A percentile compares a stretch with the other conserved stretches of the same genome.
Evolutionary conservation across 2,113 vertebrate genomes (phyloP).

Genomic region (Ptilonorhynchus violaceus): DNA sequence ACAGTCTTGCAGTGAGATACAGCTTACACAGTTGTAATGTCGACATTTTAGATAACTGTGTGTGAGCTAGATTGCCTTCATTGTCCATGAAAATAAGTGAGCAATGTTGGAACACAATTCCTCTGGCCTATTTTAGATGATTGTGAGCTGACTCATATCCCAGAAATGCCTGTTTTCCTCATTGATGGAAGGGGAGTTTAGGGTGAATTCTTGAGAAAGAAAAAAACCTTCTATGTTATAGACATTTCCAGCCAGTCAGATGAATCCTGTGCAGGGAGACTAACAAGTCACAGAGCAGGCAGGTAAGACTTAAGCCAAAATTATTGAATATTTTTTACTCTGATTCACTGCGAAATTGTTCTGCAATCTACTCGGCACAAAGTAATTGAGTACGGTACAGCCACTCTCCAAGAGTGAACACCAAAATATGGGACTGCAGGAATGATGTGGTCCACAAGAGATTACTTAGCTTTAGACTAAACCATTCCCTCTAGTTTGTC

Average conservation of each 20-base stretch:
- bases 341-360: not conserved
- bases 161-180: not conserved
- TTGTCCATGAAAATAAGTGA: not conserved
- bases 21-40: not conserved
- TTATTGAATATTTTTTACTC: not conserved
- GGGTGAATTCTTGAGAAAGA: not conserved
- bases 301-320: not conserved
- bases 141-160: not conserved
- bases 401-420: not conserved
- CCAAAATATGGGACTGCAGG: not conserved
- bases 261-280: not conserved
- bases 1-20: not conserved
- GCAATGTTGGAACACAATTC: not conserved
- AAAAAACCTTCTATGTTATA: not conserved
- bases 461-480: not conserved
- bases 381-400: not conserved
- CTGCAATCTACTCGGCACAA: not conserved
- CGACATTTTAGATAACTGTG: not conserved
- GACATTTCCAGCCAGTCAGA: not conserved
- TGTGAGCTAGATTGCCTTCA: not conserved
- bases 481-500: not conserved
- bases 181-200: not conserved
- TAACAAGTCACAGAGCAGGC: not conserved
- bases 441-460: not conserved
- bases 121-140: not conserved